These are phyloP conservation scores for Nannobrachium achirus DNA, from an alignment of 2,113 vertebrate species.

Conservation along the genomic window DNA sequence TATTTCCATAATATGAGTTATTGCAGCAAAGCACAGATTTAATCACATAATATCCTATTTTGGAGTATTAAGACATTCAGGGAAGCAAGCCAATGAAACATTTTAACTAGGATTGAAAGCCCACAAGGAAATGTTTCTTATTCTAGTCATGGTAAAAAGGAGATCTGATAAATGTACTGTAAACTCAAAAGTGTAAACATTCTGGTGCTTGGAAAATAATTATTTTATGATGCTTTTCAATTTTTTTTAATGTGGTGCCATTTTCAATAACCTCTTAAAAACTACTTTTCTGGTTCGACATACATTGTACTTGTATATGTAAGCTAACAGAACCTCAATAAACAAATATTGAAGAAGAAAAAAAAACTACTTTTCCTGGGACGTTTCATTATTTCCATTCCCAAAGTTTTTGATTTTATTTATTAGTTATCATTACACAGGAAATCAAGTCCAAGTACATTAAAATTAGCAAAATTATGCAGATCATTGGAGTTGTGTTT, in stretches of 20 bases:
- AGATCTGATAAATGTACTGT: conserved; percentile 1
- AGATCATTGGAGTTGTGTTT: too few relatives aligned
- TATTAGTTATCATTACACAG: too few relatives aligned
- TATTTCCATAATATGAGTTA: conserved; percentile 32
- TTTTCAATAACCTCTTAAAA: neutral
- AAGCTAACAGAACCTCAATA: too few relatives aligned
- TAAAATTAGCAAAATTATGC: too few relatives aligned
- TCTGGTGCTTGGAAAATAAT: too few relatives aligned
- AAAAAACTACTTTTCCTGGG: conserved; percentile 6
- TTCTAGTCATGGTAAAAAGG: neutral
- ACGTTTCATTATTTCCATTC: conserved; percentile 17
- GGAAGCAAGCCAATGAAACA: conserved; percentile 10
- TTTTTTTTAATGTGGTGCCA: neutral
- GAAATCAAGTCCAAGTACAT: too few relatives aligned
- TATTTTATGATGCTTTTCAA: neutral
- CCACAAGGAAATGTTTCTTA: neutral
- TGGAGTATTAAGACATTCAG: conserved; percentile 24
- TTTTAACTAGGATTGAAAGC: conserved; percentile 7
- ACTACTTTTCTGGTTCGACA: too few relatives aligned
- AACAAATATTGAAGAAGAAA: too few relatives aligned
- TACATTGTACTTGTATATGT: too few relatives aligned
- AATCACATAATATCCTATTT: conserved; percentile 27
- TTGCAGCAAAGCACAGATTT: conserved; percentile 25
- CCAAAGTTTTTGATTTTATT: conserved; percentile 7
- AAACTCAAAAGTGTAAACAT: neutral